These are phyloP conservation scores for Nomada lathburiana DNA, from an alignment of 2,888 invertebrate species.

Conservation along the genomic window DNA sequence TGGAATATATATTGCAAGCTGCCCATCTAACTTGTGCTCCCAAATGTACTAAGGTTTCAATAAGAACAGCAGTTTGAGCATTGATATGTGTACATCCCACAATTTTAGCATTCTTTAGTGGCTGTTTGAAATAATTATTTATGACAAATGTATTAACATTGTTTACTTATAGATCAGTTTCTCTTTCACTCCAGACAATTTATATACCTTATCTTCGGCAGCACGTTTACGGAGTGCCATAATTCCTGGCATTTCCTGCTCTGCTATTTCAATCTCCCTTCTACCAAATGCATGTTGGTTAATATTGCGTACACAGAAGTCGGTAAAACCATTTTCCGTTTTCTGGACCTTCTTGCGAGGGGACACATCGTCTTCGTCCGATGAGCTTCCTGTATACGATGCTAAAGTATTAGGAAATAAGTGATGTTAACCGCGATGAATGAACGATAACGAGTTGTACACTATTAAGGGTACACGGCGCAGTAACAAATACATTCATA, in stretches of 20 bases:
- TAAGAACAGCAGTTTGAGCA: conserved; percentile 98
- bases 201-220: conserved; percentile 91
- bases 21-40: conserved; percentile 98
- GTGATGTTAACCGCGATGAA: background rate
- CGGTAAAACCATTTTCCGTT: conserved; percentile 92
- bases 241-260: conserved; percentile 99
- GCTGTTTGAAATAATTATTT: conserved; percentile 81
- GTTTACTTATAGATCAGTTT: background rate
- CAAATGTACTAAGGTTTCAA: conserved; percentile 94
- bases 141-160: conserved; percentile 2
- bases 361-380: conserved; percentile 96
- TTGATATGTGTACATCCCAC: conserved; percentile 99
- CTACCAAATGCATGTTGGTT: conserved; percentile 97
- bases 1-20: conserved; percentile 99
- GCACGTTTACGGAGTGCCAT: conserved; percentile 97
- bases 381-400: conserved; percentile 92
- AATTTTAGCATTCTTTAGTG: conserved; percentile 97
- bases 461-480: background rate
- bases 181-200: background rate
- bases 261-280: conserved; percentile 98
- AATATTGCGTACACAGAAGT: conserved; percentile 98
- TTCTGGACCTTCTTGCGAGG: conserved; percentile 97
- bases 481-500: conserved; percentile 81
- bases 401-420: conserved; percentile 72
- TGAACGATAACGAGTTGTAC: background rate